Evolutionary conservation across 2,797 vertebrate genomes (phyloP).

Genomic region (Mallotus villosus): DNA sequence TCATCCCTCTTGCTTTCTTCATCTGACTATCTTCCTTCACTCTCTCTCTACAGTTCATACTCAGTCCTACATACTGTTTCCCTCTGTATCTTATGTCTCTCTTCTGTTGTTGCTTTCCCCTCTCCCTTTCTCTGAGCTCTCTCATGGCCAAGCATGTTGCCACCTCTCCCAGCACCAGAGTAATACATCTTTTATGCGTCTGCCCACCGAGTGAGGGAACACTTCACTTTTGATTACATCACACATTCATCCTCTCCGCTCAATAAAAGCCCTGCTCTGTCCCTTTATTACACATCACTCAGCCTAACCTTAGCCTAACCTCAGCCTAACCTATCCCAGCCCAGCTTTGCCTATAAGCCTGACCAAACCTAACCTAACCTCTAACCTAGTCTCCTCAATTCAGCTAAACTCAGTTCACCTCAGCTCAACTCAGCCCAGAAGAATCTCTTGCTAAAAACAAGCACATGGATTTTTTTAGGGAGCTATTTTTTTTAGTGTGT

Average conservation of each 20-base stretch:
- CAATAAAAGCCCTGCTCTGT: slow-evolving; percentile 44
- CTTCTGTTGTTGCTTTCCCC: slow-evolving; percentile 13
- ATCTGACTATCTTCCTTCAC: background rate
- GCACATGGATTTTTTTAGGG: slow-evolving; percentile 54
- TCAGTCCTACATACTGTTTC: background rate
- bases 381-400: no score
- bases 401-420: no score
- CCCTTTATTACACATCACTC: slow-evolving; percentile 12
- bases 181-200: slow-evolving; percentile 76
- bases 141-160: slow-evolving; percentile 29
- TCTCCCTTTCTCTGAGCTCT: slow-evolving; percentile 2
- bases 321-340: slow-evolving; percentile 47
- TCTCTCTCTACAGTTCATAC: background rate
- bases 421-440: slow-evolving; percentile 16
- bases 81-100: background rate
- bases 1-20: background rate
- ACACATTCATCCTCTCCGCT: slow-evolving; percentile 49
- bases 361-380: background rate
- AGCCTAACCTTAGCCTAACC: slow-evolving; percentile 11
- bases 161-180: slow-evolving; percentile 49
- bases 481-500: background rate
- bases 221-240: slow-evolving; percentile 79
- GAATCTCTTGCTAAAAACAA: slow-evolving; percentile 57
- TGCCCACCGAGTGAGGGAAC: slow-evolving; percentile 59
- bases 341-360: background rate